These are phyloP conservation scores for Neocrepidodera transversa DNA, from an alignment of 2,888 invertebrate genomes.

Conservation along the genomic window DNA sequence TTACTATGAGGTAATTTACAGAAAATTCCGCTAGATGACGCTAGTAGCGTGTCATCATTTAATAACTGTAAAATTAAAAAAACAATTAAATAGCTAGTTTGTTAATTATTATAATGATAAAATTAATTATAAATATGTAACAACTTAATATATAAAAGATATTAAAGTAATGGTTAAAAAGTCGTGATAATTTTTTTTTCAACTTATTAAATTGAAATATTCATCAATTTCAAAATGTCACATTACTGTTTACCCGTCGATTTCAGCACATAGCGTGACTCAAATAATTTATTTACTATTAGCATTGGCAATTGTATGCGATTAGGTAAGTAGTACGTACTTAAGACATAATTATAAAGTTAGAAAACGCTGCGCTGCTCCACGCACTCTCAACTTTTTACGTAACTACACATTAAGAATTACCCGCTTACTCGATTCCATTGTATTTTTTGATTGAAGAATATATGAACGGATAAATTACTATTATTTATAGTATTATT, in stretches of 20 bases:
- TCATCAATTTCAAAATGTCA: constrained; percentile 32
- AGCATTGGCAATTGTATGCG: constrained; percentile 32
- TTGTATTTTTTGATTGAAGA: constrained; percentile 22
- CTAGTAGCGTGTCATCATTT: too few species aligned
- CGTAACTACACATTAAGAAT: constrained; percentile 22
- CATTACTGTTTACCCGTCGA: constrained; percentile 28
- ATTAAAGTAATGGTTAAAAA: too few species aligned
- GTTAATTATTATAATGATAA: too few species aligned
- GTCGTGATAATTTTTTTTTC: too few species aligned
- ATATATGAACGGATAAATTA: constrained; percentile 14
- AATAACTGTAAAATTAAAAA: too few species aligned
- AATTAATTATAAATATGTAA: too few species aligned
- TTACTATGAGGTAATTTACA: too few species aligned
- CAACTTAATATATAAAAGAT: too few species aligned
- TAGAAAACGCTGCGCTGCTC: constrained; percentile 19
- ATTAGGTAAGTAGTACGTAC: constrained; percentile 35
- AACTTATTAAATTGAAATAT: too few species aligned
- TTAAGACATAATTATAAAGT: constrained; percentile 31
- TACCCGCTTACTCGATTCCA: constrained; percentile 10
- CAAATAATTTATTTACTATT: constrained; percentile 37
- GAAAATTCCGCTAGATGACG: too few species aligned
- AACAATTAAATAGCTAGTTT: too few species aligned
- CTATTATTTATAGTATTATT: constrained; percentile 14
- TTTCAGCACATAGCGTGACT: constrained; percentile 34
- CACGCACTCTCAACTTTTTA: constrained; percentile 12